A percentile compares a stretch with the other conserved stretches of the same genome.
phyloP scores from a whole-genome alignment of 1,140 invertebrate genomes.

The Melitaea cinxia region DNA sequence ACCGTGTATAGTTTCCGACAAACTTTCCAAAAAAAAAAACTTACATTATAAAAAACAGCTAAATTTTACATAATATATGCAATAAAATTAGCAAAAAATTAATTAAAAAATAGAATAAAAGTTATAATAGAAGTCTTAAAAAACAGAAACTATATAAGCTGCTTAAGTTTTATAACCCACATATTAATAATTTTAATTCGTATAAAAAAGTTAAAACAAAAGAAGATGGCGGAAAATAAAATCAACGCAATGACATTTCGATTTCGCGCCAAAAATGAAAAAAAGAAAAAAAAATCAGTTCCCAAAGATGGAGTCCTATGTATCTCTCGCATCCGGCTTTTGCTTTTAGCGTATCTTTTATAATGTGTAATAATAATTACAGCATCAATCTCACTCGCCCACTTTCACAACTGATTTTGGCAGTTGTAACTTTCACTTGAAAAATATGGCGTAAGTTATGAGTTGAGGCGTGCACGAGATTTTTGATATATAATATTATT shows the following conservation, averaged over 20 bases:
- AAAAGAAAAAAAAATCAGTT: background rate
- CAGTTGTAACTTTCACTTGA: conserved; percentile 69
- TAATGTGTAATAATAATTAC: conserved; percentile 81
- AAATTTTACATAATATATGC: too few relatives aligned
- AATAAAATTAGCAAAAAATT: too few relatives aligned
- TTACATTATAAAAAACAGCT: too few relatives aligned
- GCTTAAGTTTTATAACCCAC: too few relatives aligned
- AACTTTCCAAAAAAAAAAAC: background rate
- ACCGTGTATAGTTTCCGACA: background rate
- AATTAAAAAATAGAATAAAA: too few relatives aligned
- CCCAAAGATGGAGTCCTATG: background rate
- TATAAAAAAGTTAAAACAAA: background rate
- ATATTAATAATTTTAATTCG: too few relatives aligned
- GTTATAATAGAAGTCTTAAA: too few relatives aligned
- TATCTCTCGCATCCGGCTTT: conserved; percentile 61
- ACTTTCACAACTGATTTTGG: conserved; percentile 78
- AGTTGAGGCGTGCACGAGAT: conserved; percentile 11
- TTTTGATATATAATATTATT: background rate
- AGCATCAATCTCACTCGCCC: conserved; percentile 73
- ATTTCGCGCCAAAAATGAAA: background rate
- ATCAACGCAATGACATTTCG: background rate
- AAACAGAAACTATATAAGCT: too few relatives aligned
- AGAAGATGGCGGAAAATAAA: background rate
- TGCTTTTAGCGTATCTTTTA: conserved; percentile 75
- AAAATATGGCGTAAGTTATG: conserved; percentile 37